A percentile compares a stretch with the other conserved stretches of the same genome.
Conservation (phyloP, 2,113 vertebrate species). For the Scortum barcoo region DNA sequence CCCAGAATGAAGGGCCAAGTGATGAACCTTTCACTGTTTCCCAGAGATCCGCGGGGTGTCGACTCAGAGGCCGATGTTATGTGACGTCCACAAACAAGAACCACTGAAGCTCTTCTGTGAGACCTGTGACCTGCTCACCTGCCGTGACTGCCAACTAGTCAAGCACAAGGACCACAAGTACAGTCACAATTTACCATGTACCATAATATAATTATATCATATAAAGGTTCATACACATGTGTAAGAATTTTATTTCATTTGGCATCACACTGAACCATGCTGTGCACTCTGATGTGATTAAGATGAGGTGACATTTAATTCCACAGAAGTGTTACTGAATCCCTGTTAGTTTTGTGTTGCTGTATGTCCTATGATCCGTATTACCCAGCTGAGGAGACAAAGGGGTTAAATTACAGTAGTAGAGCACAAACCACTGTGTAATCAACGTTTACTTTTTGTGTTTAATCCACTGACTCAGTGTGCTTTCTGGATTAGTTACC, state of each 20-base stretch:
- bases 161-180: slow-evolving; percentile 98
- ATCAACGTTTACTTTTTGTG: not conserved
- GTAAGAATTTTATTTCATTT: not conserved
- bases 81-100: slow-evolving; percentile 94
- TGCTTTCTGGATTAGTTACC: slow-evolving; percentile 86
- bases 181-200: not conserved
- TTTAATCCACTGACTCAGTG: not conserved
- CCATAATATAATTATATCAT: not conserved
- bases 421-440: not conserved
- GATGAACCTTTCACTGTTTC: slow-evolving; percentile 10
- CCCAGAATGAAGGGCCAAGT: not conserved
- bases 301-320: not conserved
- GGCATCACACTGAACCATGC: not conserved
- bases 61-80: slow-evolving; percentile 92
- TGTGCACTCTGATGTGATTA: not conserved
- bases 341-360: not conserved
- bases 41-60: slow-evolving; percentile 89
- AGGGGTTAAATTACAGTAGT: not conserved
- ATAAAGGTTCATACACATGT: not conserved
- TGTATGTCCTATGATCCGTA: not conserved
- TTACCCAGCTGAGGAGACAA: not conserved
- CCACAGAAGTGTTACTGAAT: not conserved
- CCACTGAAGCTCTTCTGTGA: slow-evolving; percentile 96
- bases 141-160: slow-evolving; percentile 93
- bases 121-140: slow-evolving; percentile 95